These are phyloP conservation scores for Mellilla xanthometata DNA, from an alignment of 2,888 invertebrate species.

Conservation along the genomic window DNA sequence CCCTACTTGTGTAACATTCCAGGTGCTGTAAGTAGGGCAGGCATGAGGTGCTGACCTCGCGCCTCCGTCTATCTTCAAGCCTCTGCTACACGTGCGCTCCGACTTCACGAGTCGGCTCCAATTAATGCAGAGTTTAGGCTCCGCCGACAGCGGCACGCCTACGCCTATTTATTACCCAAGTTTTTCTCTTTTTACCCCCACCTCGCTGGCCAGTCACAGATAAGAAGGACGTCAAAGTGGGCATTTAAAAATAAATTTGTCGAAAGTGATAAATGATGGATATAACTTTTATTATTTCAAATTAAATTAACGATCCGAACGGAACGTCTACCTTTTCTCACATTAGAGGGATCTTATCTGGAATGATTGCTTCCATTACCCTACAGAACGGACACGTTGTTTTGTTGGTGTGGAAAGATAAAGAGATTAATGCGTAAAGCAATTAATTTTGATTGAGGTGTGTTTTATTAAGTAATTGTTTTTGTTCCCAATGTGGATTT, in stretches of 20 bases:
- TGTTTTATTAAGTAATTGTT: slow-evolving; percentile 80
- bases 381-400: slow-evolving; percentile 73
- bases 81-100: neutral
- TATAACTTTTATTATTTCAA: slow-evolving; percentile 82
- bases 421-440: slow-evolving; percentile 81
- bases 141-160: slow-evolving; percentile 47
- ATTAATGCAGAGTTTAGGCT: no score
- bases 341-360: slow-evolving; percentile 81
- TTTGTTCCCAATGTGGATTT: slow-evolving; percentile 73
- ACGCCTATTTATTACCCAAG: slow-evolving; percentile 59
- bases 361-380: slow-evolving; percentile 82
- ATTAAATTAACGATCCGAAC: slow-evolving; percentile 79
- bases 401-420: slow-evolving; percentile 73
- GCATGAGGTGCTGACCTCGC: no score
- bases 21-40: no score
- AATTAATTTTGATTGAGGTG: slow-evolving; percentile 82
- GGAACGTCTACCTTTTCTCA: slow-evolving; percentile 78
- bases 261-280: slow-evolving; percentile 81
- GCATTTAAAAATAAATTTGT: slow-evolving; percentile 83
- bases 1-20: no score
- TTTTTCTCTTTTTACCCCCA: slow-evolving; percentile 60
- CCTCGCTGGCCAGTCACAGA: slow-evolving; percentile 63
- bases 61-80: no score
- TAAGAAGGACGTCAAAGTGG: slow-evolving; percentile 71
- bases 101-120: no score